phyloP scores from a whole-genome alignment of 2,113 vertebrate species.

The Mormyrus iriodes region DNA sequence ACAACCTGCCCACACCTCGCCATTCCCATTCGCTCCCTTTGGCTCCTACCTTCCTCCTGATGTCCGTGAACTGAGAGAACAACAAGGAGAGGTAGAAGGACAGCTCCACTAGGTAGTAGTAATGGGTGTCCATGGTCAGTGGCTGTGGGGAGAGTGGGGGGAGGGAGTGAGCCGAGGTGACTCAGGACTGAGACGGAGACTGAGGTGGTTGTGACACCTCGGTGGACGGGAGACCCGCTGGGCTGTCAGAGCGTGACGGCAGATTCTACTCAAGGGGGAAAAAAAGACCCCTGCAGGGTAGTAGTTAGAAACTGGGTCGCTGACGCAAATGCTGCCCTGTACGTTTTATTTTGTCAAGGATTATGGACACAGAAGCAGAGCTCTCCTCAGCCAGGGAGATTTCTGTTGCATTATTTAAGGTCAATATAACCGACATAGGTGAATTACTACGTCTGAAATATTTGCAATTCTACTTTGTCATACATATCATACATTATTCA shows the following conservation, averaged over 20 bases:
- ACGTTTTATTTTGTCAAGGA: neutral
- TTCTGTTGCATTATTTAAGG: neutral
- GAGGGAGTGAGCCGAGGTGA: neutral
- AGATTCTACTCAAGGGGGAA: neutral
- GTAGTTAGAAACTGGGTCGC: neutral
- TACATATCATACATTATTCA: neutral
- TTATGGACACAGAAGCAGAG: neutral
- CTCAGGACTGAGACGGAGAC: neutral
- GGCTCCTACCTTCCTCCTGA: slow-evolving; percentile 93
- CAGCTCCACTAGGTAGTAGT: slow-evolving; percentile 91
- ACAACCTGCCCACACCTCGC: neutral
- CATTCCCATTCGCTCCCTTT: neutral
- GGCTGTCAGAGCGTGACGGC: neutral
- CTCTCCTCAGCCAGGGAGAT: neutral
- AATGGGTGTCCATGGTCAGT: slow-evolving; percentile 88
- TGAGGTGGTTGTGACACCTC: neutral
- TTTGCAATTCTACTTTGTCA: neutral
- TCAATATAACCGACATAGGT: neutral
- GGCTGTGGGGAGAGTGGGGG: slow-evolving; percentile 63
- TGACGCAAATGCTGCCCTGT: neutral
- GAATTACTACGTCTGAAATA: neutral
- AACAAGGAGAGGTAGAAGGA: slow-evolving; percentile 95
- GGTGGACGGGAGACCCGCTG: neutral
- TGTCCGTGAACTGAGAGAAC: slow-evolving; percentile 95
- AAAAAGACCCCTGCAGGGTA: neutral